A percentile compares a stretch with the other conserved stretches of the same genome.
Conservation (phyloP, 2,113 vertebrate species). For the Actenoides lindsayi region DNA sequence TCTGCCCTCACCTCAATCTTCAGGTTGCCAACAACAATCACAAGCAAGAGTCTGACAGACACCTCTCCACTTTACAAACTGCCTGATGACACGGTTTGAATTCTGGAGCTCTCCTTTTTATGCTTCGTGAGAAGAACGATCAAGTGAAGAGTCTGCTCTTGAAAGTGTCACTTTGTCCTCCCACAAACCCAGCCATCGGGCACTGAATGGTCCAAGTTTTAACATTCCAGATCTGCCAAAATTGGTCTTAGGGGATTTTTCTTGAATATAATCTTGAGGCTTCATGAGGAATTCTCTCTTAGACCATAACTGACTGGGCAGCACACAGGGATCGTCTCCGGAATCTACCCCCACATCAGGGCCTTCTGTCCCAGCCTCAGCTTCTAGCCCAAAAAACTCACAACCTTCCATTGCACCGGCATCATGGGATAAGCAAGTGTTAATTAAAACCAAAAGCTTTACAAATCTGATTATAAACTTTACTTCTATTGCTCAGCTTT, state of each 20-base stretch:
- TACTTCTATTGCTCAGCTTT: not conserved
- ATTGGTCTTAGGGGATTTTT: not conserved
- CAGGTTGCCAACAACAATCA: no score
- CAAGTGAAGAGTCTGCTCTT: not conserved
- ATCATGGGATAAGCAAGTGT: not conserved
- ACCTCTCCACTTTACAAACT: no score
- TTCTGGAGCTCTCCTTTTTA: not conserved
- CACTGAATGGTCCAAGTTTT: not conserved
- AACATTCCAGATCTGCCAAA: not conserved
- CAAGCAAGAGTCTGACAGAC: no score
- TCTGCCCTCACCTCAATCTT: no score
- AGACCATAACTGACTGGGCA: not conserved
- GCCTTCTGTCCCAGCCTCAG: not conserved
- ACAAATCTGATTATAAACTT: not conserved
- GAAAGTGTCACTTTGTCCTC: not conserved
- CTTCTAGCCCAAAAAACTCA: not conserved
- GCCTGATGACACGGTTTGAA: no score
- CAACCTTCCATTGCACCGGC: not conserved
- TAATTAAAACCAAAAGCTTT: not conserved
- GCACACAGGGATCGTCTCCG: not conserved
- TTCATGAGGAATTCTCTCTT: not conserved
- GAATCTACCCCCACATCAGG: not conserved
- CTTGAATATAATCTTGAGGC: not conserved
- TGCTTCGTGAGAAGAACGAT: not conserved
- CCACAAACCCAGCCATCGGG: not conserved